Evolutionary conservation across 1,140 invertebrate genomes (phyloP).

Genomic region (Xylocopa sonorina): DNA sequence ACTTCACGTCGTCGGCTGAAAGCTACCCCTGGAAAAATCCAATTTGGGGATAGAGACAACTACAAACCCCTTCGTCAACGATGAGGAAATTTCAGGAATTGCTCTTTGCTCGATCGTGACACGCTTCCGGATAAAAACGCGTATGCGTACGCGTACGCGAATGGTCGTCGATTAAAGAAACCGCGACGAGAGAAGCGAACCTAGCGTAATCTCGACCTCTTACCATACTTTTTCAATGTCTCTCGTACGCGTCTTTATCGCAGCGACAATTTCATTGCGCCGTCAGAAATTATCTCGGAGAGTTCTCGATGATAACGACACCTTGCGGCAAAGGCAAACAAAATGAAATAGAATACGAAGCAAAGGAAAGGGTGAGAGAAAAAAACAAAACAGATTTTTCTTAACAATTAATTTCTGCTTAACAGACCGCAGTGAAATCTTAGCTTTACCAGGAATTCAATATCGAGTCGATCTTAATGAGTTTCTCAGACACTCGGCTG

Average conservation of each 20-base stretch:
- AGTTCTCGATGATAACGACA: background rate
- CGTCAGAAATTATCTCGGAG: constrained; percentile 8
- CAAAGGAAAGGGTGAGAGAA: too few species aligned
- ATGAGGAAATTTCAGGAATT: background rate
- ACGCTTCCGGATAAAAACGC: background rate
- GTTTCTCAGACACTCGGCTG: constrained; percentile 31
- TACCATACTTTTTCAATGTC: background rate
- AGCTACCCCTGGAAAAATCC: constrained; percentile 55
- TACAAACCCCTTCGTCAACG: constrained; percentile 56
- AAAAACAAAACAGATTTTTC: constrained; percentile 27
- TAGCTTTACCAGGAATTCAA: background rate
- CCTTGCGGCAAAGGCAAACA: background rate
- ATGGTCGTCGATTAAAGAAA: background rate
- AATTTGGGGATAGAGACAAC: constrained; percentile 53
- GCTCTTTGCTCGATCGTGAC: background rate
- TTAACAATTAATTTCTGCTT: constrained; percentile 50
- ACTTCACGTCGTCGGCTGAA: constrained; percentile 41
- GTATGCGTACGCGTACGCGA: background rate
- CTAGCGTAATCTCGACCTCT: background rate
- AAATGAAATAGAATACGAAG: background rate
- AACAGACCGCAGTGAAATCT: constrained; percentile 20
- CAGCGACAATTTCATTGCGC: constrained; percentile 13
- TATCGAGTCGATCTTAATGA: constrained; percentile 37
- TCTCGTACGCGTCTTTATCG: too few species aligned
- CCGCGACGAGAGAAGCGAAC: background rate